These are phyloP conservation scores for Phragmatobia fuliginosa DNA, from an alignment of 2,888 invertebrate genomes.

Conservation along the genomic window DNA sequence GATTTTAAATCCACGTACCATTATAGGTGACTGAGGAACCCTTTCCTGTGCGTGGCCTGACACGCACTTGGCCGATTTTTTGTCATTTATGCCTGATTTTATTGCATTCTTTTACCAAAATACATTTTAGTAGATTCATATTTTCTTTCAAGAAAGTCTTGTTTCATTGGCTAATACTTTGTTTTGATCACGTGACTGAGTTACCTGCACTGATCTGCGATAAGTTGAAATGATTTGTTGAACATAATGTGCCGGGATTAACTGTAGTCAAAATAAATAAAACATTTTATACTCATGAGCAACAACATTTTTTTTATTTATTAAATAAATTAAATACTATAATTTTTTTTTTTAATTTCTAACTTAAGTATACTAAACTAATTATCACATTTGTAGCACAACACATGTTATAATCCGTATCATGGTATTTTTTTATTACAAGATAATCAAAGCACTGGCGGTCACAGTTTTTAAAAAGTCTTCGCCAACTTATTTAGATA, in stretches of 20 bases:
- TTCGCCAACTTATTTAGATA: too few relatives aligned
- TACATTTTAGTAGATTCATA: not conserved
- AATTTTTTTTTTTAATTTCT: not conserved
- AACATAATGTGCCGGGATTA: too few relatives aligned
- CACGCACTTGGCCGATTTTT: too few relatives aligned
- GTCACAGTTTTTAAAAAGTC: too few relatives aligned
- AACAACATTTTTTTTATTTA: not conserved
- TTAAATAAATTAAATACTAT: not conserved
- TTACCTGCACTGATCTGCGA: too few relatives aligned
- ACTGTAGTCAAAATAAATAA: not conserved
- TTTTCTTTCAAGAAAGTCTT: too few relatives aligned
- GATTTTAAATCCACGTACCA: too few relatives aligned
- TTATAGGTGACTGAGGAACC: too few relatives aligned
- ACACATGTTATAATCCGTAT: constrained; percentile 19
- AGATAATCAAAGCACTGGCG: not conserved
- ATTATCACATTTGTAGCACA: constrained; percentile 39
- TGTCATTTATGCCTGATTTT: not conserved
- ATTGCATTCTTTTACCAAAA: not conserved
- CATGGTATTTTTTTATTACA: constrained; percentile 26
- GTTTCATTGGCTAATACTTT: too few relatives aligned
- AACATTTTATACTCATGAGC: not conserved
- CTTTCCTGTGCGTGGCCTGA: too few relatives aligned
- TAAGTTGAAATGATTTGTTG: too few relatives aligned
- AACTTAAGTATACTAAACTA: constrained; percentile 18
- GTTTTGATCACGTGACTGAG: too few relatives aligned